phyloP scores from a whole-genome alignment of 2,113 vertebrate species.

The Stigmatopora nigra region DNA sequence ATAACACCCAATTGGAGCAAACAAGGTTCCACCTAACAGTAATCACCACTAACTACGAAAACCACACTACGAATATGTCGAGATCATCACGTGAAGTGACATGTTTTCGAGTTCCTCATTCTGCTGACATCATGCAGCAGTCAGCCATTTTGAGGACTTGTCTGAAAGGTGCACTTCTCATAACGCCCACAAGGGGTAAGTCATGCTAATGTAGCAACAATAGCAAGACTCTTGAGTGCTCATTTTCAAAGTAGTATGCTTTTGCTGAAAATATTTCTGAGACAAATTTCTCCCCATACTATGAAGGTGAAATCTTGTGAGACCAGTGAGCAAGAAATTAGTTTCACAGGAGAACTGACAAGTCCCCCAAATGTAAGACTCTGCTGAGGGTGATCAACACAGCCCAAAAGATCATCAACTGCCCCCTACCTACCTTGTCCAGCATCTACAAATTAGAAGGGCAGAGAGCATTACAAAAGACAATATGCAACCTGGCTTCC shows the following conservation, averaged over 20 bases:
- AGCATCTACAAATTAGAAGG: too few species aligned
- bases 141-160: constrained; percentile 71
- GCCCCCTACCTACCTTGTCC: too few species aligned
- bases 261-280: too few species aligned
- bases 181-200: constrained; percentile 43
- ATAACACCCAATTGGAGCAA: neutral
- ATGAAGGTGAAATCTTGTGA: neutral
- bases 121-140: constrained; percentile 14
- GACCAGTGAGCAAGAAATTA: constrained; percentile 4
- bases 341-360: constrained; percentile 1
- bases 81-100: neutral
- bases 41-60: neutral
- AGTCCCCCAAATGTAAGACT: neutral
- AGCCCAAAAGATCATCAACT: too few species aligned
- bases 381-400: too few species aligned
- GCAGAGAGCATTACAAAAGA: too few species aligned
- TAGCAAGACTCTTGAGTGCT: constrained; percentile 7
- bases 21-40: neutral
- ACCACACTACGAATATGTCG: neutral
- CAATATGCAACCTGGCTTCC: too few species aligned
- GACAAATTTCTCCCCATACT: neutral
- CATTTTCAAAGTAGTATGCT: neutral
- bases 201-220: constrained; percentile 1
- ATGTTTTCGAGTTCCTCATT: neutral
- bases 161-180: constrained; percentile 49